Percentiles rank a stretch among this genome's conserved stretches.
phyloP scores from a whole-genome alignment of 2,888 invertebrate genomes.

The Heliconius hortense region DNA sequence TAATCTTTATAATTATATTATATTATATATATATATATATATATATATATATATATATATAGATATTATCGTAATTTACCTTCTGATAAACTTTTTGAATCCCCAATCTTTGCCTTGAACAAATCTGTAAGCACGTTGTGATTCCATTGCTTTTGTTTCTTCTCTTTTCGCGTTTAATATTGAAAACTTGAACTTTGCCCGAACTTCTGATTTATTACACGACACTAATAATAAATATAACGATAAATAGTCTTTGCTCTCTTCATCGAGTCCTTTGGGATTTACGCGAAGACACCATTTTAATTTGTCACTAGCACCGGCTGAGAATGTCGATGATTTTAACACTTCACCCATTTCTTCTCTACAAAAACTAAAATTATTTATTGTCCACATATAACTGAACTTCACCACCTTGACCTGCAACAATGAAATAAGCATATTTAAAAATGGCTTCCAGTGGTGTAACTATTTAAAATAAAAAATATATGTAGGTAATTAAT shows the following conservation, averaged over 20 bases:
- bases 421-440: conserved; percentile 62
- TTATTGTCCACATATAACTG: conserved; percentile 99
- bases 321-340: conserved; percentile 99
- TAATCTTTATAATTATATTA: background rate
- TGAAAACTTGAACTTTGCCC: conserved; percentile 99
- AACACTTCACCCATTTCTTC: conserved; percentile 99
- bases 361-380: conserved; percentile 99
- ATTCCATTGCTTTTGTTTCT: conserved; percentile 99
- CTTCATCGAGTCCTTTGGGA: conserved; percentile 99
- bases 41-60: no score
- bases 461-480: background rate
- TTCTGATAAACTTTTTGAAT: conserved; percentile 99
- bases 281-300: conserved; percentile 99
- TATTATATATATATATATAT: no score
- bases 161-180: conserved; percentile 99
- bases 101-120: conserved; percentile 99
- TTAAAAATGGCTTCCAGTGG: background rate
- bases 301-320: conserved; percentile 99
- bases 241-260: conserved; percentile 99
- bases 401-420: conserved; percentile 99
- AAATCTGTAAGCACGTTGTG: conserved; percentile 97
- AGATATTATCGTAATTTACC: conserved; percentile 54
- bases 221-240: conserved; percentile 99
- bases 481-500: background rate
- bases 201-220: conserved; percentile 99